Evolutionary conservation across 2,113 vertebrate species (phyloP), one percentile per base, ranked within the genome.

Genomic region (Pelecanoides urinatrix): DNA sequence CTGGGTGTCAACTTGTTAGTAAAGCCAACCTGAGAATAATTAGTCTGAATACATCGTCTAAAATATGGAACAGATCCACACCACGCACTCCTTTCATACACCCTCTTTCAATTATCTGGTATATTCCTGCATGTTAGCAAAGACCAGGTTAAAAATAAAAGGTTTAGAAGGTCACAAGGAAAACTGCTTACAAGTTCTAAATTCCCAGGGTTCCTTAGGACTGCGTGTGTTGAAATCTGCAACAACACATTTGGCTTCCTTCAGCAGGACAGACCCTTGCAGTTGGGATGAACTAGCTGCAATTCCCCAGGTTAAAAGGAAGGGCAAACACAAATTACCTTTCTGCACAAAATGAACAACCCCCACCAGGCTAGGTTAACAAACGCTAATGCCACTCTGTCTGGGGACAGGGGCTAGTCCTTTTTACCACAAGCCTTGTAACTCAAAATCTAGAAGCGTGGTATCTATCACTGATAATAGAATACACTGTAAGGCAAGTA

Each of bases 331-430:
- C 63, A 97, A 97, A 97, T 93, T 86, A 95, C 86, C 77, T 83
- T 56, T 90, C 87, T 56, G 59, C 52, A 77, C 86, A 90, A 79
- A 80, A 87, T 5, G 40, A 96, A 94, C 67, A 88, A 94, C 40
- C 53, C 92, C 66, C 76, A 96, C 86, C 94, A 97, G 93, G 83
- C 40, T 86, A 96, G 96, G 90, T 97, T 97, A 97, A 97, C 96
- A 94, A 97, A 97, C 40, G 52, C 87, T 96, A 96, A 97, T 66
- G 92, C 94, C 30, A 65, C 18, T n/a, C 29, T 71, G 4, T 34
- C 44, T 78, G 62, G 73, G 73, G 67, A 94, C 16, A 47, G 32
- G 34, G 29, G 32, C 29, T 42, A 47, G 82, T 84, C 30, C 27
- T 68, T 77, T 85, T 59, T 36, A 87, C 66, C 32, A 7, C 23